A percentile compares a stretch with the other conserved stretches of the same genome.
These are phyloP conservation scores for Megalurothrips usitatus DNA, from an alignment of 2,888 invertebrate genomes.

Conservation along the genomic window DNA sequence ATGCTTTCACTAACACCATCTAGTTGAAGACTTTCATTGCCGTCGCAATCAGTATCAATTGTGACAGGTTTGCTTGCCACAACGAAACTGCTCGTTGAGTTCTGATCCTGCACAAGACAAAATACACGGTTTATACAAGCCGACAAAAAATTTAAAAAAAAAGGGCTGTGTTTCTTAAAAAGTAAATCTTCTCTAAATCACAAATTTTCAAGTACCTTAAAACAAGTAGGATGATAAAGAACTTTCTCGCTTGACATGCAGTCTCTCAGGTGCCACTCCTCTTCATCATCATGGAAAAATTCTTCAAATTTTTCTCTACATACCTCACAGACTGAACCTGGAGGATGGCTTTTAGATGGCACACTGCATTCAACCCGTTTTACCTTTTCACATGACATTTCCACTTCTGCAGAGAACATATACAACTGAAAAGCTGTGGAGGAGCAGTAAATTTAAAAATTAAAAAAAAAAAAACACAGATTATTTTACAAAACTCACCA, in stretches of 20 bases:
- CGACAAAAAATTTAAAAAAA: not conserved
- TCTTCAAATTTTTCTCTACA: conserved; percentile 92
- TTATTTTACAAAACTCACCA: conserved; percentile 54
- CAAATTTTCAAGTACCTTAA: conserved; percentile 77
- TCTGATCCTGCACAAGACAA: conserved; percentile 14
- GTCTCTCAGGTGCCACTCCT: conserved; percentile 92
- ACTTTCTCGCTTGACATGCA: conserved; percentile 70
- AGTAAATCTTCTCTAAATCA: conserved; percentile 15
- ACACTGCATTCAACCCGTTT: conserved; percentile 53
- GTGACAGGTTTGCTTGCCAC: conserved; percentile 34
- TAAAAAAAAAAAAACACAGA: not conserved
- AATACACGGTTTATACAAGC: not conserved
- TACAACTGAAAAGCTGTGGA: conserved; percentile 14
- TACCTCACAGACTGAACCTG: conserved; percentile 71
- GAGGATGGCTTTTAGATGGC: conserved; percentile 61
- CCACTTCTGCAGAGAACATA: conserved; percentile 71
- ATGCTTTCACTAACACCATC: not conserved
- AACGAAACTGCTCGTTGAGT: conserved; percentile 33
- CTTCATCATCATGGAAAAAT: conserved; percentile 94
- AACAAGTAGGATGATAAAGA: conserved; percentile 85
- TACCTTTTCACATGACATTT: conserved; percentile 69
- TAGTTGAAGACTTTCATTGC: too few relatives aligned
- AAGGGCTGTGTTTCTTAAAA: not conserved
- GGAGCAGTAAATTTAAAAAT: conserved; percentile 11
- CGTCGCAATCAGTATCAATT: not conserved